These are phyloP conservation scores for Crotophaga sulcirostris DNA, from an alignment of 2,113 vertebrate genomes.

Conservation along the genomic window DNA sequence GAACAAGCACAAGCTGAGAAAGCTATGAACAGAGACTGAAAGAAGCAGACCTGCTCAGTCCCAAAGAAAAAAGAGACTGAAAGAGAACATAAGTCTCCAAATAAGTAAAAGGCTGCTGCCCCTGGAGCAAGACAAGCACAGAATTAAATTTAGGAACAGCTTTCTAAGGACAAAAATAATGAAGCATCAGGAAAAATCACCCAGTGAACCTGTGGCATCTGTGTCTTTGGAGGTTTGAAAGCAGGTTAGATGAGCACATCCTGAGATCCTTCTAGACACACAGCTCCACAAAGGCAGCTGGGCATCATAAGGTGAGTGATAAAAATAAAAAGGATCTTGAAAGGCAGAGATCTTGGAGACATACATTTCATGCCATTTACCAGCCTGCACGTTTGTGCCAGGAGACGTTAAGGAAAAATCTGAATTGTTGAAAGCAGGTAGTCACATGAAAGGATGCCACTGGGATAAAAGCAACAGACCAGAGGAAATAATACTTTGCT, in stretches of 20 bases:
- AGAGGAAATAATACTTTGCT: background rate
- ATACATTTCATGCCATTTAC: background rate
- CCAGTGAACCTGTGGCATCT: background rate
- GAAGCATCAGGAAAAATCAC: background rate
- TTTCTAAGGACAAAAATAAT: conserved; percentile 6
- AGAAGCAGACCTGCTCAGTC: background rate
- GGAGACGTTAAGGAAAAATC: background rate
- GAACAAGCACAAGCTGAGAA: background rate
- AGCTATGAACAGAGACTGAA: background rate
- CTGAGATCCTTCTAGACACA: background rate
- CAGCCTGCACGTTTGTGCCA: background rate
- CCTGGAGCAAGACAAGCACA: background rate
- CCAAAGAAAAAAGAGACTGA: background rate
- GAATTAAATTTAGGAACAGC: background rate
- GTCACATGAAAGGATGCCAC: background rate
- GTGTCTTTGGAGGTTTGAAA: background rate
- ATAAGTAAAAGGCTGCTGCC: background rate
- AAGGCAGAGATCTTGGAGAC: background rate
- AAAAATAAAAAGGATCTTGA: conserved; percentile 1
- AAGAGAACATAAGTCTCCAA: background rate
- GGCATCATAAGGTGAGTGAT: background rate
- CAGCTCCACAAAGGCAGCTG: background rate
- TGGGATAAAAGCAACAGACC: background rate
- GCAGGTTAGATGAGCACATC: background rate
- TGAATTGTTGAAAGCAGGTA: background rate